Conservation (phyloP, 2,888 invertebrate genomes). For the Sisyra nigra region DNA sequence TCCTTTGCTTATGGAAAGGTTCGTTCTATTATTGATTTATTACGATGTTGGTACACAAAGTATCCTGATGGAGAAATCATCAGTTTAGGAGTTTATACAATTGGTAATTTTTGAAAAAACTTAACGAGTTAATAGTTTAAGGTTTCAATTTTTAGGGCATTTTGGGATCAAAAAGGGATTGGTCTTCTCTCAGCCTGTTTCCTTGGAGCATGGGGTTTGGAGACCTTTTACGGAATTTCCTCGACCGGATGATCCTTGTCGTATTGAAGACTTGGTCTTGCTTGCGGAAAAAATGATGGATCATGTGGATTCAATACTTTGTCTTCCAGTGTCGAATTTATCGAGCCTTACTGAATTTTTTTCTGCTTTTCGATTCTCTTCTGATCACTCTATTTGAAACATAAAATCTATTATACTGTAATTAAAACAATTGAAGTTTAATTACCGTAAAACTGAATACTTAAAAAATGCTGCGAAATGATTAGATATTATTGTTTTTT, state of each 20-base stretch:
- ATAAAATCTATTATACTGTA: too few species aligned
- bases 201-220: conserved; percentile 29
- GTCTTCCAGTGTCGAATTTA: too few species aligned
- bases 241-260: conserved; percentile 11
- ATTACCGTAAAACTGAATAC: too few species aligned
- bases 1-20: conserved; percentile 19
- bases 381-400: too few species aligned
- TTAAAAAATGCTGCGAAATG: too few species aligned
- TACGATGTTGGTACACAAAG: conserved; percentile 34
- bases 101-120: conserved; percentile 25
- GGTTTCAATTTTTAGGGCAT: conserved; percentile 24
- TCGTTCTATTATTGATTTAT: conserved; percentile 29
- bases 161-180: conserved; percentile 36
- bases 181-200: conserved; percentile 39
- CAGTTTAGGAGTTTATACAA: conserved; percentile 35
- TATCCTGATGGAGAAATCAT: conserved; percentile 27
- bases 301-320: too few species aligned
- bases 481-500: too few species aligned
- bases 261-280: conserved; percentile 11
- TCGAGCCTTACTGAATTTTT: too few species aligned
- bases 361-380: too few species aligned
- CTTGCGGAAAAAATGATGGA: conserved; percentile 2
- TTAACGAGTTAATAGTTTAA: background rate
- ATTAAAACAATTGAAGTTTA: too few species aligned
- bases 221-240: conserved; percentile 23